Evolutionary conservation across 2,797 vertebrate genomes (phyloP), one percentile per base, ranked within the genome.

Genomic region (Poecilia velifera): DNA sequence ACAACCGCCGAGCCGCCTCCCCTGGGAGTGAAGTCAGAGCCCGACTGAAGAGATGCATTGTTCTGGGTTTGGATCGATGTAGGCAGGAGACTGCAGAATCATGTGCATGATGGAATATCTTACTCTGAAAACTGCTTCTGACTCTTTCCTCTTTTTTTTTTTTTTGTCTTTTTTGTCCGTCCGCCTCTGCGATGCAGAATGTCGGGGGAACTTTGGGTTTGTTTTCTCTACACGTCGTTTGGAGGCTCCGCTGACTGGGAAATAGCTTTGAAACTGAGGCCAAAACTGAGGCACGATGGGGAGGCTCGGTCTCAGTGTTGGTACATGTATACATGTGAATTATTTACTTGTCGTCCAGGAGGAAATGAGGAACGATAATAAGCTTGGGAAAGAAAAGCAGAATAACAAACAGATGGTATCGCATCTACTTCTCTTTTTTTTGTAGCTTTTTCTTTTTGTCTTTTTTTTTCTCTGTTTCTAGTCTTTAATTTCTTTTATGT

Each of bases 361-460:
- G 94, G 95, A 95, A 95, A 94, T 94, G 93, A 92, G 89, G 74
- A 93, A 93, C 80, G 90, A 94, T 94, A 95, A 94, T 92, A 94
- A 94, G 94, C 93, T 93, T 94, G 93, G 94, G 94, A 95, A 94
- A 93, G 87, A 93, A 94, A 93, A 91, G 86, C 86, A 88, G 86
- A 91, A 92, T 93, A 95, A 95, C 92, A 95, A 94, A 93, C 91
- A 93, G 90, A 92, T 91, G 80, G 34, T 92, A 94, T 94, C 91
- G 82, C 73, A 36, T 82, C 64, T 71, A 76, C 79, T 75, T 16
- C 31, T 83, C 39, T 49, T 81, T 92, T 92, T 90, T 49, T 82
- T 73, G 1, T 18, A 45, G 49, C 46, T 77, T 84, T 89, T 71
- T 31, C 46, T 81, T 59, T 16, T 85, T 78, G 57, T 87, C 46